Evolutionary conservation across 2,797 vertebrate species (phyloP).

Genomic region (Chloroceryle amazona): DNA sequence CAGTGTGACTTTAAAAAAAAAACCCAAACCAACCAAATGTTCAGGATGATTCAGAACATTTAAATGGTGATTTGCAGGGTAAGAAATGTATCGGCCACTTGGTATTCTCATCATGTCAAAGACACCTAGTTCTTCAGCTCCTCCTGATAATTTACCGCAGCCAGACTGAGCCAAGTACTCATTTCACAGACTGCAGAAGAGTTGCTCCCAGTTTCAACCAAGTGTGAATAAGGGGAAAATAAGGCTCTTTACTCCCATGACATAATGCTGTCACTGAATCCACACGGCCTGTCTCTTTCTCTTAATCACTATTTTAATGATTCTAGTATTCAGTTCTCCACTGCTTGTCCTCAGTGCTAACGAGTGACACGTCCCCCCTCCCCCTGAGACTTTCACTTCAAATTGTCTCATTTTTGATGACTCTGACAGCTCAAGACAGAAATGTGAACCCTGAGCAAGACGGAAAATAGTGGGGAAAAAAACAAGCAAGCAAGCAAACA

Average conservation of each 20-base stretch:
- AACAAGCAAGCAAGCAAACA: too few species aligned
- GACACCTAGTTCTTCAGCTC: constrained; percentile 29
- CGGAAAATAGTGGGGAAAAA: neutral
- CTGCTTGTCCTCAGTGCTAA: neutral
- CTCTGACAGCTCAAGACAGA: neutral
- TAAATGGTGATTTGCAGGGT: constrained; percentile 49
- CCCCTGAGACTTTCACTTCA: neutral
- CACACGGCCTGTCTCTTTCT: neutral
- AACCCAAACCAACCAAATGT: neutral
- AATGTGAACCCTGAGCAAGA: neutral
- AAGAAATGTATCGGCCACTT: constrained; percentile 9
- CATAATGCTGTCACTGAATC: neutral
- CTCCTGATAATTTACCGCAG: constrained; percentile 44
- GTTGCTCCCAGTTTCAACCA: constrained; percentile 5
- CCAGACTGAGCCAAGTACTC: constrained; percentile 32
- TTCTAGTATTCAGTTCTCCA: neutral
- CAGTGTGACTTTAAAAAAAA: neutral
- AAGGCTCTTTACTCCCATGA: constrained; percentile 1
- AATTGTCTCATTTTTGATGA: neutral
- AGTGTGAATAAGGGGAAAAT: constrained; percentile 35
- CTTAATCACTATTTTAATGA: constrained; percentile 18
- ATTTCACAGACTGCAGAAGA: constrained; percentile 47
- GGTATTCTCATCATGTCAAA: constrained; percentile 61
- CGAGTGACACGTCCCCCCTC: neutral
- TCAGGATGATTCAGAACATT: constrained; percentile 23